phyloP scores from a whole-genome alignment of 2,888 invertebrate genomes.

The Melitaea athalia region DNA sequence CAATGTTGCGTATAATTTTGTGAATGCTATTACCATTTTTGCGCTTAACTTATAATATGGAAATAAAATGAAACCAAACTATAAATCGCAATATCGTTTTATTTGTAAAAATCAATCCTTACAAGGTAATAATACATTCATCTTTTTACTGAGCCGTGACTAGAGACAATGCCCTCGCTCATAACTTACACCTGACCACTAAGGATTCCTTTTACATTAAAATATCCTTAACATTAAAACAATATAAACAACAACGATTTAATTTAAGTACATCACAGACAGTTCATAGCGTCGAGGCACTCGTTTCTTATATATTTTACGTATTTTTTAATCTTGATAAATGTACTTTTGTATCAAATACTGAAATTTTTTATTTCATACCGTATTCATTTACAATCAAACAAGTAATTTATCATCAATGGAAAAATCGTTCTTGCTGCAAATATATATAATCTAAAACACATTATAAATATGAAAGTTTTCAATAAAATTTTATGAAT shows the following conservation, averaged over 20 bases:
- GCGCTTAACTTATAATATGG: background rate
- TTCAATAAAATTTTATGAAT: too few species aligned
- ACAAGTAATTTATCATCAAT: background rate
- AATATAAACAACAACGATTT: constrained; percentile 39
- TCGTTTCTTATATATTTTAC: constrained; percentile 22
- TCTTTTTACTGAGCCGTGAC: constrained; percentile 36
- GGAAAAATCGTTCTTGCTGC: background rate
- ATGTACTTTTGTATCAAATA: background rate
- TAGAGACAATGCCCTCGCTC: constrained; percentile 41
- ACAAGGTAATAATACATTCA: constrained; percentile 31
- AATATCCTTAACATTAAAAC: constrained; percentile 30
- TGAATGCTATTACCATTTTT: background rate
- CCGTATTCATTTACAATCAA: background rate
- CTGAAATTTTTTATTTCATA: background rate
- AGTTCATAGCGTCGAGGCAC: constrained; percentile 47
- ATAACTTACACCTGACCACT: constrained; percentile 36
- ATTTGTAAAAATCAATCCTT: constrained; percentile 42
- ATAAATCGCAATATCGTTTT: constrained; percentile 36
- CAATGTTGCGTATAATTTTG: background rate
- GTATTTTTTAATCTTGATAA: background rate
- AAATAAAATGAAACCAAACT: constrained; percentile 22
- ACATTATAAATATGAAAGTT: too few species aligned
- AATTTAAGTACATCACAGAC: constrained; percentile 45
- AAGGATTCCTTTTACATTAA: constrained; percentile 40
- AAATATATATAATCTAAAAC: background rate